Evolutionary conservation across 2,113 vertebrate genomes (phyloP).

Genomic region (Podarcis raffonei): DNA sequence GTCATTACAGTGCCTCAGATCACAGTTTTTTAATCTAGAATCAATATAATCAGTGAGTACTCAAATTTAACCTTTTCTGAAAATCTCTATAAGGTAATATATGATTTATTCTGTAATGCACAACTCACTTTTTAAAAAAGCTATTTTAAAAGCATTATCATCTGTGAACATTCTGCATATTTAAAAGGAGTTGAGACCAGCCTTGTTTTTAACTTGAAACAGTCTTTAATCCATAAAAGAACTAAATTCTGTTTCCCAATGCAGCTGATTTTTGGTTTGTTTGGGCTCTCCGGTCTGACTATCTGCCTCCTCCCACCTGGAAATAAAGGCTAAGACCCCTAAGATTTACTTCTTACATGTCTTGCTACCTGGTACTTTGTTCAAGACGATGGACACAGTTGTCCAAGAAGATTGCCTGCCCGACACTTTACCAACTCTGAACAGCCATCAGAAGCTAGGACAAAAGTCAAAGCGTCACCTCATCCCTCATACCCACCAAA

Average conservation of each 20-base stretch:
- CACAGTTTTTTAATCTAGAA: neutral
- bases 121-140: neutral
- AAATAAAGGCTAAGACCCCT: neutral
- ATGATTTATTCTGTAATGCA: neutral
- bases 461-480: fast-evolving
- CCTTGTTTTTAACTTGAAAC: neutral
- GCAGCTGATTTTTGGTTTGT: neutral
- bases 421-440: too few species aligned
- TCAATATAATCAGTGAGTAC: neutral
- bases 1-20: neutral
- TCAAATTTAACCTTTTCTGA: neutral
- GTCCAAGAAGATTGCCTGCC: too few species aligned
- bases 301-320: neutral
- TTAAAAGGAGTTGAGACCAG: neutral
- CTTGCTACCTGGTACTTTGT: neutral
- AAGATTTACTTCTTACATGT: neutral
- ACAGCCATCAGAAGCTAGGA: neutral
- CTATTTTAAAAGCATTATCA: neutral
- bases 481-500: fast-evolving
- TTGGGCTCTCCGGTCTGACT: neutral
- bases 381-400: too few species aligned
- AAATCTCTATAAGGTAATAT: neutral
- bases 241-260: neutral
- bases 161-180: neutral
- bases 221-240: too few species aligned